Evolutionary conservation across 1,140 invertebrate species (phyloP).

Genomic region (Matsumurasca onukii): DNA sequence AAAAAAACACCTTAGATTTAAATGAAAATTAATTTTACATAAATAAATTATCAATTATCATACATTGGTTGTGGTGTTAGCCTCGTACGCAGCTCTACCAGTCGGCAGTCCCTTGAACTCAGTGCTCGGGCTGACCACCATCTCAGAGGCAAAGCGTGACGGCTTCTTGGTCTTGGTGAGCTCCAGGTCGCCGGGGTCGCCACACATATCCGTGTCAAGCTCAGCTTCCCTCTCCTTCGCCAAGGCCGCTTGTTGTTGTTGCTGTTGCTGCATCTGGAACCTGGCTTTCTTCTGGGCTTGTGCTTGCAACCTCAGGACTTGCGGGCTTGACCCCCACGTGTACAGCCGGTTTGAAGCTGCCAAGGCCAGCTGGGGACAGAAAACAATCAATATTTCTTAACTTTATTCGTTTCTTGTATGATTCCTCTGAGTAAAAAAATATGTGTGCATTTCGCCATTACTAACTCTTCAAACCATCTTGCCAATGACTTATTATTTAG

Average conservation of each 20-base stretch:
- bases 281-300: constrained; percentile 50
- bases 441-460: background rate
- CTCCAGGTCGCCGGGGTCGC: background rate
- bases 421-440: background rate
- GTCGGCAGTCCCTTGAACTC: constrained; percentile 36
- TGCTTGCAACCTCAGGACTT: constrained; percentile 67
- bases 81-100: constrained; percentile 7
- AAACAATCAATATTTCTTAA: too few relatives aligned
- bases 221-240: background rate
- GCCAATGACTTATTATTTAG: too few relatives aligned
- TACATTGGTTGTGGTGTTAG: too few relatives aligned
- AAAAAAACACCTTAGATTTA: too few relatives aligned
- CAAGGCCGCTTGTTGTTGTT: constrained; percentile 37
- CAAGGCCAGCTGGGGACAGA: constrained; percentile 63
- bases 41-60: too few relatives aligned
- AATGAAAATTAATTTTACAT: too few relatives aligned
- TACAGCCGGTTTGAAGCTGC: constrained; percentile 66
- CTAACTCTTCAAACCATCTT: too few relatives aligned
- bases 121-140: constrained; percentile 37
- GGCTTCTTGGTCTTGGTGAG: constrained; percentile 9
- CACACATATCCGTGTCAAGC: background rate
- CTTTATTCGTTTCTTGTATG: background rate
- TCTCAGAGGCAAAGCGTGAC: constrained; percentile 26
- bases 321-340: constrained; percentile 77
- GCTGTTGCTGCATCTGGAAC: constrained; percentile 35